Base-by-base conservation (phyloP, 2,888 invertebrate genomes). In the Orthosia gracilis region DNA sequence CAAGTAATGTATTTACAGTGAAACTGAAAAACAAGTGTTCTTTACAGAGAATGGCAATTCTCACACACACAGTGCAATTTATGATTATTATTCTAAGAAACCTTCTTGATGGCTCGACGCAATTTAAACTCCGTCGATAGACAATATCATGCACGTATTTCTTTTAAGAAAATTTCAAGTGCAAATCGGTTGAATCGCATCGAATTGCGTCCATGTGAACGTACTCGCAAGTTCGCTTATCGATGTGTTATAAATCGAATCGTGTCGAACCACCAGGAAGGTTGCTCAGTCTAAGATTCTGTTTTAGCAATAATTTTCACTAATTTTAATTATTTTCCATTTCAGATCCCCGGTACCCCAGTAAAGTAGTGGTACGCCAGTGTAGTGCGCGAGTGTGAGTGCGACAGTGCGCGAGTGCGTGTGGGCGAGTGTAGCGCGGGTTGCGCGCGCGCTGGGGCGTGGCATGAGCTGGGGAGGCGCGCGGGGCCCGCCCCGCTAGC, bases 401-500 rank as follows among this genome's bases (percentile, higher is more conserved):
- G 82, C 69, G 87, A 83, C 84, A 76, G 87, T 80, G 87, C 55
- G 23, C 21, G 55, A 59, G 59, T 59, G 40, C 63, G 58, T 73
- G 80, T 72, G 74, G 40, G 40, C 40, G 40, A 40, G 54, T 83
- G 83, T 81, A 64, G 85, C 78, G 84, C 78, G 78, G 80, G 84
- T 80, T 68, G 85, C 82, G 84, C 65, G 82, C 58, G 82, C 76
- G 83, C 64, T 52, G 74, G 52, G 76, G 70, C 66, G 82, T 86
- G 86, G 85, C 79, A 84, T 83, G 86, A 71, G 80, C 79, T 72
- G 80, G 63, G 72, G 58, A 82, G 76, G 90, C 82, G 91, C 86
- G 90, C 90, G 89, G 90, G 89, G 89, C 83, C 88, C 87, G 90
- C 90, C 91, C 91, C 92, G 93, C 91, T 93, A 93, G 94, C 90